These are phyloP conservation scores for Manduca sexta DNA, from an alignment of 1,140 invertebrate genomes.

Conservation along the genomic window DNA sequence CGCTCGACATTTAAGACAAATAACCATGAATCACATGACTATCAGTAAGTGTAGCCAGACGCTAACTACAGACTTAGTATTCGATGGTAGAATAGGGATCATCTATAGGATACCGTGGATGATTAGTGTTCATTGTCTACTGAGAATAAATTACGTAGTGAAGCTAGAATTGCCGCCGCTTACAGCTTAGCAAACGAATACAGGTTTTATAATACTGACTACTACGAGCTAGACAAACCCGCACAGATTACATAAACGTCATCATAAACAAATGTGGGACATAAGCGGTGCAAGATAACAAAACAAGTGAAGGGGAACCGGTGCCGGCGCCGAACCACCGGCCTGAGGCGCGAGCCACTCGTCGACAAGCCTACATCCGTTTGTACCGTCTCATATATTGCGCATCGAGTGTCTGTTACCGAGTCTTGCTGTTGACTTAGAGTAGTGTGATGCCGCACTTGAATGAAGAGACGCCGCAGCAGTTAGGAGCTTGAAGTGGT, in stretches of 20 bases:
- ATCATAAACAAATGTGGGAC: constrained; percentile 4
- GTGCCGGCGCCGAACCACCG: constrained; percentile 17
- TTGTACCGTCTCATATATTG: constrained; percentile 62
- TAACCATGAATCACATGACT: constrained; percentile 40
- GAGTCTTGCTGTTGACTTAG: constrained; percentile 65
- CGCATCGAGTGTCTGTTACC: constrained; percentile 62
- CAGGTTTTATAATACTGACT: constrained; percentile 21
- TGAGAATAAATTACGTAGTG: constrained; percentile 36
- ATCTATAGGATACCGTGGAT: constrained; percentile 44
- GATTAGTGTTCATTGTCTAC: constrained; percentile 38
- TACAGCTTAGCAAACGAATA: constrained; percentile 46
- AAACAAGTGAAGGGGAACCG: neutral
- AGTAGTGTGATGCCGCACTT: constrained; percentile 66
- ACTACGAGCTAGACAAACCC: no score
- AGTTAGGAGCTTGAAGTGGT: constrained; percentile 61
- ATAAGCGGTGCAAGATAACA: constrained; percentile 11
- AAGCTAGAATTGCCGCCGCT: constrained; percentile 52
- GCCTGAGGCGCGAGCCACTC: no score
- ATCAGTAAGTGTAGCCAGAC: constrained; percentile 57
- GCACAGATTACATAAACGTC: no score
- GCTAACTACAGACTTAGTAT: constrained; percentile 48
- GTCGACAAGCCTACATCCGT: constrained; percentile 38
- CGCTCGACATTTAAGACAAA: constrained; percentile 44
- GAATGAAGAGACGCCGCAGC: constrained; percentile 48
- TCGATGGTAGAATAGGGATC: constrained; percentile 60